Conservation (phyloP, 2,888 invertebrate genomes). For the Flexamia atlantica region DNA sequence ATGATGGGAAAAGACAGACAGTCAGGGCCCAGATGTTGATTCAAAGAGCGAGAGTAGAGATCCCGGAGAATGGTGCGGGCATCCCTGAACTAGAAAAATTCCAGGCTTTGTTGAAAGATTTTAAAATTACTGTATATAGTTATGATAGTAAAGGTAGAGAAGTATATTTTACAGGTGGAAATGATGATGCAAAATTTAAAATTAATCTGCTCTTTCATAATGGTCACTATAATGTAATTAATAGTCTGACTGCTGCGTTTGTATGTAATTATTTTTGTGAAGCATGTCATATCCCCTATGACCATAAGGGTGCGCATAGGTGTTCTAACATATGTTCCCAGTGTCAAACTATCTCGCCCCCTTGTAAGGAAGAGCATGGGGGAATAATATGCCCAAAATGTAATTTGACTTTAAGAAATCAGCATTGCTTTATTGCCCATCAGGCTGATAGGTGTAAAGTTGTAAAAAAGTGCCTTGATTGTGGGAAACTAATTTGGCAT, state of each 20-base stretch:
- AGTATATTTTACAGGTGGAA: neutral
- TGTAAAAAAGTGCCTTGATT: too few relatives aligned
- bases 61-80: neutral
- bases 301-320: too few relatives aligned
- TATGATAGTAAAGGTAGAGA: neutral
- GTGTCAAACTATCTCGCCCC: too few relatives aligned
- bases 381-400: too few relatives aligned
- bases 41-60: constrained; percentile 13
- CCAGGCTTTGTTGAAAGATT: constrained; percentile 11
- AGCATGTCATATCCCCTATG: too few relatives aligned
- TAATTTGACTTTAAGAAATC: too few relatives aligned
- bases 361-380: too few relatives aligned
- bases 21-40: constrained; percentile 13
- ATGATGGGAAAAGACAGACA: neutral
- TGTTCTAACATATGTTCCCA: too few relatives aligned
- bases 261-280: constrained; percentile 27
- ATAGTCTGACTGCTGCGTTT: constrained; percentile 68
- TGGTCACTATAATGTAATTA: constrained; percentile 66
- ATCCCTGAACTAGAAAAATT: constrained; percentile 37
- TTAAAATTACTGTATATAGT: constrained; percentile 6
- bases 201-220: constrained; percentile 68
- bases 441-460: too few relatives aligned
- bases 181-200: neutral
- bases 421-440: too few relatives aligned
- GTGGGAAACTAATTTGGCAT: too few relatives aligned